A percentile compares a stretch with the other conserved stretches of the same genome.
Evolutionary conservation across 2,113 vertebrate species (phyloP).

Genomic region (Rhegmatorhina hoffmannsi): DNA sequence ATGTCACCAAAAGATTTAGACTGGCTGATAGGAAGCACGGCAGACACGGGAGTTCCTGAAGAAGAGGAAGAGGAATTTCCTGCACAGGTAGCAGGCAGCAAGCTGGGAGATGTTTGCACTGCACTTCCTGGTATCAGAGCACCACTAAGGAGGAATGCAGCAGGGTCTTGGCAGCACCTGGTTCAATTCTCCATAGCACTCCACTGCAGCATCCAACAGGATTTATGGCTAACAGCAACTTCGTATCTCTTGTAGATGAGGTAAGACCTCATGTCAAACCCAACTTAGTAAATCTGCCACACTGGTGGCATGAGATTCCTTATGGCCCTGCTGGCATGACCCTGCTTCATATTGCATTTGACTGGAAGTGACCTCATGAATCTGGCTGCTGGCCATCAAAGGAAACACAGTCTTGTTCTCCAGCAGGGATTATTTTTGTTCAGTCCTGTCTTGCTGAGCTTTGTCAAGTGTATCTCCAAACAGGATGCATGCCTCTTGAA

Average conservation of each 20-base stretch:
- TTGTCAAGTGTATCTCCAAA: slow-evolving; percentile 69
- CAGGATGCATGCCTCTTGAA: slow-evolving; percentile 66
- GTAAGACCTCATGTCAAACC: neutral
- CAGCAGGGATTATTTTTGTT: slow-evolving; percentile 70
- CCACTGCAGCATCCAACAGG: neutral
- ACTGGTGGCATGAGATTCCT: slow-evolving; percentile 11
- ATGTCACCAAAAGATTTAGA: slow-evolving; percentile 20
- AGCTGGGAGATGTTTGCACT: slow-evolving; percentile 27
- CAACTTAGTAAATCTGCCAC: neutral
- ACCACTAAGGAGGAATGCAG: neutral
- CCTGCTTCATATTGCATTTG: slow-evolving; percentile 34
- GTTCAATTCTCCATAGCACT: neutral
- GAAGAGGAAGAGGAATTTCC: slow-evolving; percentile 58
- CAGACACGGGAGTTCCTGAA: slow-evolving; percentile 51
- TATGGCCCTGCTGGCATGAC: neutral
- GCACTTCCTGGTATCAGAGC: slow-evolving; percentile 18
- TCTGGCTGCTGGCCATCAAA: slow-evolving; percentile 66
- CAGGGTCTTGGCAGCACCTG: neutral
- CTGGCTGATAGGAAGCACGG: neutral
- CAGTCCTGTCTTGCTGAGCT: slow-evolving; percentile 57
- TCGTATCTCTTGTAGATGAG: neutral
- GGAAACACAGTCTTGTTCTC: slow-evolving; percentile 62
- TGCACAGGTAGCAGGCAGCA: slow-evolving; percentile 45
- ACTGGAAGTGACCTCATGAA: slow-evolving; percentile 66
- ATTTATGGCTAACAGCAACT: neutral